Percentiles rank a stretch among this genome's conserved stretches.
Evolutionary conservation across 2,888 invertebrate species (phyloP).

Genomic region (Gasteruption jaculator): DNA sequence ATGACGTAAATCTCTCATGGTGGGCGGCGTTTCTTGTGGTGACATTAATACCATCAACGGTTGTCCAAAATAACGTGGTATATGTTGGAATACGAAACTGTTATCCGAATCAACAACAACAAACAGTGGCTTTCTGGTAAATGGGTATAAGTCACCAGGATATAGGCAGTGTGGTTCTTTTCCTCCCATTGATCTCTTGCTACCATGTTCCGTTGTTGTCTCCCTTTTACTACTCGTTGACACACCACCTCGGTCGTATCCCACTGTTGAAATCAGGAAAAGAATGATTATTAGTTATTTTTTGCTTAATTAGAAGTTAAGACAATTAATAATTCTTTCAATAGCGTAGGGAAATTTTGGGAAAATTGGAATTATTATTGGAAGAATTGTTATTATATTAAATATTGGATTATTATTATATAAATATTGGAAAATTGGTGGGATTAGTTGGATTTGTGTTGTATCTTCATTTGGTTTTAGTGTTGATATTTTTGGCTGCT

Average conservation of each 20-base stretch:
- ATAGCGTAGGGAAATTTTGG: no score
- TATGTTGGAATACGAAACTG: slow-evolving; percentile 86
- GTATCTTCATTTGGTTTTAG: no score
- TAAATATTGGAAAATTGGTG: no score
- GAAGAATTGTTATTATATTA: no score
- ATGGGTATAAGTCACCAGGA: slow-evolving; percentile 91
- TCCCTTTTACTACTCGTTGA: slow-evolving; percentile 84
- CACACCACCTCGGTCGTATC: slow-evolving; percentile 88
- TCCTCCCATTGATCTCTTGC: slow-evolving; percentile 49
- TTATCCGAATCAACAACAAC: slow-evolving; percentile 94
- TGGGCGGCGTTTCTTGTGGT: slow-evolving; percentile 82
- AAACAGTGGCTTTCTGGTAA: slow-evolving; percentile 88
- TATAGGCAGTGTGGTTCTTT: slow-evolving; percentile 79
- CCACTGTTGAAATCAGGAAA: no score
- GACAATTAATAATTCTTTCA: no score
- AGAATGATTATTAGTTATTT: no score
- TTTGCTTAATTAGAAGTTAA: no score
- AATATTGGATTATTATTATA: no score
- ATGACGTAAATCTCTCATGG: slow-evolving; percentile 75
- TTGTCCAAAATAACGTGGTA: slow-evolving; percentile 89
- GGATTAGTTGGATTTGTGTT: no score
- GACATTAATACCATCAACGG: slow-evolving; percentile 91
- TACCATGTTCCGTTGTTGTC: slow-evolving; percentile 53
- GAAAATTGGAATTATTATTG: no score
- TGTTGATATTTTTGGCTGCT: no score